phyloP scores from a whole-genome alignment of 2,888 invertebrate genomes.

The Proisotoma minuta region DNA sequence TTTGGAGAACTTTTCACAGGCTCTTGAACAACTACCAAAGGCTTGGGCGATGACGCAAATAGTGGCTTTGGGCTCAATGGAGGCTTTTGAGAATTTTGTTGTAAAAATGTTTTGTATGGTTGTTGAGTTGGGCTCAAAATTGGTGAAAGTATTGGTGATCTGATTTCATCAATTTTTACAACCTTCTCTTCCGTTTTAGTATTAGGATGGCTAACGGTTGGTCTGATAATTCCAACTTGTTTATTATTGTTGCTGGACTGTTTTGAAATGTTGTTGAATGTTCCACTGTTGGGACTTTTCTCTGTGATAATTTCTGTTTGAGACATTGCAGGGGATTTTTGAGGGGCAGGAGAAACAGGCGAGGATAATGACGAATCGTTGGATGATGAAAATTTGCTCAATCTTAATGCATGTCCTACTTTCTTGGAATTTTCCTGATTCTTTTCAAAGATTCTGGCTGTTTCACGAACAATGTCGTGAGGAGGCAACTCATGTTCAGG shows the following conservation, averaged over 20 bases:
- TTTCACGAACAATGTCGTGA: slow-evolving; percentile 80
- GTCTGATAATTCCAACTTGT: slow-evolving; percentile 57
- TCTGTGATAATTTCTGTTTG: slow-evolving; percentile 22
- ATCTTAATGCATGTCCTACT: slow-evolving; percentile 43
- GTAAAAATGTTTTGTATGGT: slow-evolving; percentile 23
- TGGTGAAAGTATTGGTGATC: slow-evolving; percentile 29
- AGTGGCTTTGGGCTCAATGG: slow-evolving; percentile 46
- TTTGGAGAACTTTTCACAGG: too few species aligned
- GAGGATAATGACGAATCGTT: slow-evolving; percentile 5
- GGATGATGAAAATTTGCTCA: slow-evolving; percentile 30
- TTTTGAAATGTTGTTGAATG: not conserved
- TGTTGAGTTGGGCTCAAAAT: slow-evolving; percentile 16
- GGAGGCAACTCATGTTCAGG: slow-evolving; percentile 74
- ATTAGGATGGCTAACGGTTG: slow-evolving; percentile 50
- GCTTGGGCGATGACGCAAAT: slow-evolving; percentile 40
- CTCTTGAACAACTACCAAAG: too few species aligned
- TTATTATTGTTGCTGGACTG: slow-evolving; percentile 44
- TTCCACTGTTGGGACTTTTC: not conserved
- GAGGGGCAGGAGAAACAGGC: slow-evolving; percentile 40
- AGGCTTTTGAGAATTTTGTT: slow-evolving; percentile 30
- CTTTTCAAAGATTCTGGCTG: slow-evolving; percentile 76
- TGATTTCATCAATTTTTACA: not conserved
- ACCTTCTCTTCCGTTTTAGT: not conserved
- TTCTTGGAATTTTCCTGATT: slow-evolving; percentile 49
- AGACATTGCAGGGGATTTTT: slow-evolving; percentile 26